Percentiles rank a stretch among this genome's conserved stretches.
Evolutionary conservation across 2,888 invertebrate genomes (phyloP).

Genomic region (Nomada ruficornis): DNA sequence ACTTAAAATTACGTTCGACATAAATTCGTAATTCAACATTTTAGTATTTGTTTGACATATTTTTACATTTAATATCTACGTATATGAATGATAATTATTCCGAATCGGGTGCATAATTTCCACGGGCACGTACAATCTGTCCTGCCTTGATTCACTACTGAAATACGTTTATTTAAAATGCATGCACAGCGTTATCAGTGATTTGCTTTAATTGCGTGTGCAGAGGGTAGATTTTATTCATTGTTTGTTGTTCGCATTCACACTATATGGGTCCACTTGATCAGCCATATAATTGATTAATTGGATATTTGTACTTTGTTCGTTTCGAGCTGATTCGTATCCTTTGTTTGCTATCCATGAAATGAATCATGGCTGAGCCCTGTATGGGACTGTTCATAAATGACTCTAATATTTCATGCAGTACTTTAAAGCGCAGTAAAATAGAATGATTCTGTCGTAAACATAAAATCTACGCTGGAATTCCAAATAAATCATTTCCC

Average conservation of each 20-base stretch:
- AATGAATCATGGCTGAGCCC: background rate
- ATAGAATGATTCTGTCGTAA: background rate
- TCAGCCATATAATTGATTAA: conserved; percentile 22
- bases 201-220: conserved; percentile 12
- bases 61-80: background rate
- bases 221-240: conserved; percentile 6
- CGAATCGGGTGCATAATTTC: background rate
- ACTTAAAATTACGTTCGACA: too few relatives aligned
- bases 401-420: background rate
- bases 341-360: background rate
- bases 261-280: background rate
- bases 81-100: background rate
- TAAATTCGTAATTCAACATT: background rate
- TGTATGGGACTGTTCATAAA: background rate
- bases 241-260: background rate
- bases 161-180: conserved; percentile 12
- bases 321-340: background rate
- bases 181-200: background rate
- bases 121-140: background rate
- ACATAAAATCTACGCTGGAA: too few relatives aligned
- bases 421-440: background rate
- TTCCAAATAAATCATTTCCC: too few relatives aligned
- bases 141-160: background rate
- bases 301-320: conserved; percentile 1
- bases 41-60: background rate